Conservation (phyloP, 2,888 invertebrate genomes). For the Bombyx huttoni region DNA sequence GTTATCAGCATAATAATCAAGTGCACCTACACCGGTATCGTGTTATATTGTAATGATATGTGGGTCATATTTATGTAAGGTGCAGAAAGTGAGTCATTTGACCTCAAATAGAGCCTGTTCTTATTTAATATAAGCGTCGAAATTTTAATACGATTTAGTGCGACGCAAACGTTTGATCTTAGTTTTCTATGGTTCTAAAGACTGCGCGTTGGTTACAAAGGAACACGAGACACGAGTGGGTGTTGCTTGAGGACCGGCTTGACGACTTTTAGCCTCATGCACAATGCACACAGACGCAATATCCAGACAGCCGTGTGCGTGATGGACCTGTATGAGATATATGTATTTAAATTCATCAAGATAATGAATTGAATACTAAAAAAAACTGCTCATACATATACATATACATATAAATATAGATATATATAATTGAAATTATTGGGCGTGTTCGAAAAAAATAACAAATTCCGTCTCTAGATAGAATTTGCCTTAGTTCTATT, state of each 20-base stretch:
- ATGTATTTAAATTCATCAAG: no score
- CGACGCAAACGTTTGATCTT: neutral
- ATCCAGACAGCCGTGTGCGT: constrained; percentile 15
- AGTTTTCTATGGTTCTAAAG: constrained; percentile 5
- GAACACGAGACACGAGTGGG: constrained; percentile 35
- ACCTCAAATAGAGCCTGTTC: constrained; percentile 17
- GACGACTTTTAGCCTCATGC: constrained; percentile 34
- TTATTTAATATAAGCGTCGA: constrained; percentile 11
- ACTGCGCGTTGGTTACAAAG: constrained; percentile 22
- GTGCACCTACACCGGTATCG: constrained; percentile 12
- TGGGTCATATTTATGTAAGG: constrained; percentile 17
- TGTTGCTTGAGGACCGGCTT: constrained; percentile 54
- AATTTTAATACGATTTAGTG: constrained; percentile 3
- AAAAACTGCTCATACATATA: no score
- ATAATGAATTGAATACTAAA: no score
- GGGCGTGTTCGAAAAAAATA: no score
- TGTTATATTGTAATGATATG: constrained; percentile 8
- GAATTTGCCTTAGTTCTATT: no score
- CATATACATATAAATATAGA: no score
- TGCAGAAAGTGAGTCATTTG: constrained; percentile 12
- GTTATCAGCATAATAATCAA: constrained; percentile 15
- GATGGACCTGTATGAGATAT: constrained; percentile 8
- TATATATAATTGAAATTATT: no score
- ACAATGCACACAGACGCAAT: constrained; percentile 28
- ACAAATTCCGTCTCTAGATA: no score